Conservation (phyloP, 2,888 invertebrate species). For the Rhopalosiphum nymphaeae region DNA sequence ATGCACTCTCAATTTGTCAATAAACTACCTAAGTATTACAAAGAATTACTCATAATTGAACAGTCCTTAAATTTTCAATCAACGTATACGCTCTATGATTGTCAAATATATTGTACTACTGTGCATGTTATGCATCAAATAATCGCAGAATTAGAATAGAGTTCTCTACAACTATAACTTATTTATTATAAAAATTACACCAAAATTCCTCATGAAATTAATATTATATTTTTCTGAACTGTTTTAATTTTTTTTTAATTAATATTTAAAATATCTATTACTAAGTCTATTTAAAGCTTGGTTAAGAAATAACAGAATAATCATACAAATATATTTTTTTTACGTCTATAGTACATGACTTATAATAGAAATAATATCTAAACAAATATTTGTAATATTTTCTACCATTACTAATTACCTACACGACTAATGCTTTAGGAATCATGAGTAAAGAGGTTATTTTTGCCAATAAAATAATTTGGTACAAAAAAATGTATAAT, state of each 20-base stretch:
- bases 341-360: not conserved
- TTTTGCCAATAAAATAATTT: constrained; percentile 19
- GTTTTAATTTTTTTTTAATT: not conserved
- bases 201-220: not conserved
- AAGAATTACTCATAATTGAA: not conserved
- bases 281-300: not conserved
- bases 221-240: not conserved
- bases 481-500: not conserved
- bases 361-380: not conserved
- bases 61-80: not conserved
- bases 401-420: not conserved
- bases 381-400: constrained; percentile 10
- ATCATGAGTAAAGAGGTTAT: not conserved
- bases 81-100: not conserved
- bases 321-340: not conserved
- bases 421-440: constrained; percentile 1
- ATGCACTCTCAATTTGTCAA: not conserved
- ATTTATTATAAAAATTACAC: not conserved
- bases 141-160: not conserved
- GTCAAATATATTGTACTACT: not conserved
- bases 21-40: not conserved
- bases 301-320: not conserved
- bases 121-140: not conserved
- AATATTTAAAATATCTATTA: not conserved
- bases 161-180: not conserved